Evolutionary conservation across 2,888 invertebrate genomes (phyloP), one percentile per base, ranked within the genome.

Genomic region (Platerodrilus igneus): DNA sequence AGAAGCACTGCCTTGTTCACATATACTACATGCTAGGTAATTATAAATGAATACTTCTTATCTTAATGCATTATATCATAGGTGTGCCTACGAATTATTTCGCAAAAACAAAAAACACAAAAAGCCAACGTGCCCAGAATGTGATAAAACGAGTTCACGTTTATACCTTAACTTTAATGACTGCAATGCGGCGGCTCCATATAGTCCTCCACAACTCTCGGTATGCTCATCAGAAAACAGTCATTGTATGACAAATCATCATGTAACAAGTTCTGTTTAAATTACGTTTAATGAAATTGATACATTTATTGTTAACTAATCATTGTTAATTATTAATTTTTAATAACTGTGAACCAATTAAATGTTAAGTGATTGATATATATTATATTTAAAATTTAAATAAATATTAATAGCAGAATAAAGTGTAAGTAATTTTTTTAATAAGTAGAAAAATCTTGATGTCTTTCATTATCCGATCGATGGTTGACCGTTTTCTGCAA

Each of bases 1-100:
- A 25, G 89, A 90, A 53, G 84, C 86, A 9, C 69, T 91, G 50
- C 87, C 89, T 2, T 92, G 91, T 69, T 83, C 88, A 2, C 91
- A 91, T 62, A 88, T 91, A 51, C 76, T 90, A 29, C 91, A 91
- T 60, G 82, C 86, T 25, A 82, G 86, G 87, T 86, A 64, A 41
- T 19, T 36, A 2, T 21, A n/a, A n/a, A 13, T 22, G 13, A 17
- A n/a, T n/a, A 21, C 8, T 8, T 21, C 21, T 3, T 21, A 21
- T n/a, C 8, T 21, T 21, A n/a, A n/a, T n/a, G n/a, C n/a, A n/a
- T 21, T 21, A 21, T 21, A 21, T n/a, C 52, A 39, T 47, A 78
- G 82, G 64, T 83, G 83, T 64, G 82, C 81, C 37, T 78, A 80
- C 56, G 82, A 83, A 53, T 73, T 83, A 30, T 65, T 81, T 51